phyloP scores from a whole-genome alignment of 92 coral and sea anemone genomes.

The Paramuricea clavata region DNA sequence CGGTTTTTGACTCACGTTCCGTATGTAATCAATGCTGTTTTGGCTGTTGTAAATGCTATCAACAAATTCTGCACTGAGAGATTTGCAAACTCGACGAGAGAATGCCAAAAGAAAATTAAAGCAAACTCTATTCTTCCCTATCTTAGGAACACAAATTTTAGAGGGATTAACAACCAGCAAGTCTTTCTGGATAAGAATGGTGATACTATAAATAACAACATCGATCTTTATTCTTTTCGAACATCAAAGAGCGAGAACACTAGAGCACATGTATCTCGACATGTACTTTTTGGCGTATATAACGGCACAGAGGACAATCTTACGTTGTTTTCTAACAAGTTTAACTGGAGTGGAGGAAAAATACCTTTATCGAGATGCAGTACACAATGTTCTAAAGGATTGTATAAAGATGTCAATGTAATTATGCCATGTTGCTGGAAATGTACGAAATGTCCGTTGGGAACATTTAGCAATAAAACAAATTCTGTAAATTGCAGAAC shows the following conservation, averaged over 20 bases:
- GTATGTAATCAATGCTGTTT: constrained; percentile 52
- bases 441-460: constrained; percentile 70
- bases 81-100: constrained; percentile 5
- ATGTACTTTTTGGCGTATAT: constrained; percentile 13
- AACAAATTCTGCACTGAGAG: constrained; percentile 43
- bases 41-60: constrained; percentile 53
- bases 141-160: constrained; percentile 60
- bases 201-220: constrained; percentile 50
- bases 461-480: constrained; percentile 64
- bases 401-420: constrained; percentile 47
- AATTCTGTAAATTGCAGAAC: constrained; percentile 66
- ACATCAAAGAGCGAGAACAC: not conserved
- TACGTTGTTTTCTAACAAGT: not conserved
- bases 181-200: constrained; percentile 67
- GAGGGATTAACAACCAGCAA: constrained; percentile 55
- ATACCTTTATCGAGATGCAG: constrained; percentile 65
- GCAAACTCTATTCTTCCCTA: constrained; percentile 63
- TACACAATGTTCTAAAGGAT: constrained; percentile 73
- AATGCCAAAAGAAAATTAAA: constrained; percentile 11
- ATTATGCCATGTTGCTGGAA: constrained; percentile 79
- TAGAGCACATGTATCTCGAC: too few relatives aligned
- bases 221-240: constrained; percentile 20
- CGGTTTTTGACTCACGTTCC: constrained; percentile 26
- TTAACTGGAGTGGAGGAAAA: constrained; percentile 31
- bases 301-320: constrained; percentile 4